Base-by-base conservation (phyloP, 2,888 invertebrate species). In the Trilocha varians region DNA sequence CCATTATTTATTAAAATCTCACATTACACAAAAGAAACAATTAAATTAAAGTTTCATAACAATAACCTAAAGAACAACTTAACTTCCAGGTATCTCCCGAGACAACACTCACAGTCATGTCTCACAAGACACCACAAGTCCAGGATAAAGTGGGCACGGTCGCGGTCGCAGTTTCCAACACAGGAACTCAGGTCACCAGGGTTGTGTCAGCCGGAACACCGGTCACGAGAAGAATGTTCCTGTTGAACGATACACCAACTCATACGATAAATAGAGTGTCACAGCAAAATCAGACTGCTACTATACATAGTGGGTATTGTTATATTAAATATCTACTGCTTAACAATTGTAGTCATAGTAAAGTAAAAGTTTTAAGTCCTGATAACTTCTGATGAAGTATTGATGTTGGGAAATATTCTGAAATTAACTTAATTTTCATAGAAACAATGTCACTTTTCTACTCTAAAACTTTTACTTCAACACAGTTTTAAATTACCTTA, bases 61-160 rank as follows among this genome's bases (percentile, higher is more conserved):
- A 25, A 25, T 25, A 25, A 25, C 11, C 4, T 35, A 36, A 32
- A 41, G n/a, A 33, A 34, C 41, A 16, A 42, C 5, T 32, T 16
- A 32, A 13, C 37, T 73, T 73, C 5, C 65, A 87, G 87, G 78
- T 85, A 13, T 84, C 87, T 3, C 84, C 87, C 33, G 87, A 87
- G 52, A 87, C 87, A 39, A 87, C 86, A 13, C 49, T 87, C 42
- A 87, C 87, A 39, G 86, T 87, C 34, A 86, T 85, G 80, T 78
- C 86, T 33, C 84, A 86, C 46, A 87, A 87, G 58, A 71, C 83
- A 33, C 87, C 87, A 0, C 85, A 84, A 55, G 79, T 84, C 1
- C 86, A 87, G 58, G 87, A 87, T 44, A 87, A 87, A 65, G 78
- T 77, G 13, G 82, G 84, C 18, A 72, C 82, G 16, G 78, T 83